Evolutionary conservation across 2,797 vertebrate genomes (phyloP).

Genomic region (Loris lydekkerianus): DNA sequence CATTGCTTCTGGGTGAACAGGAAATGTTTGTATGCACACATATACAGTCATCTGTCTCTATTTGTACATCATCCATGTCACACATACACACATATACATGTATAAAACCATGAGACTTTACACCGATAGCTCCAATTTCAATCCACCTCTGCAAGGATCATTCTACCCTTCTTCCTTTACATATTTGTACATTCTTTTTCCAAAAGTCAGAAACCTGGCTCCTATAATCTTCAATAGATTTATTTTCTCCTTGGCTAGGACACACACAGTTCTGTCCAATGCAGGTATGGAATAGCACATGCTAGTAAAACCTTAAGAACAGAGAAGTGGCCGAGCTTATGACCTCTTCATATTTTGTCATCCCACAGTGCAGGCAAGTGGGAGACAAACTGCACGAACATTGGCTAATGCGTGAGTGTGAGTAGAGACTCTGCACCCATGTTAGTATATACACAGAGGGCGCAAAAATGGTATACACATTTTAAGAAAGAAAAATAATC

Average conservation of each 20-base stretch:
- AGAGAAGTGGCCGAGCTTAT: not conserved
- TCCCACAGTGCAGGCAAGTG: not conserved
- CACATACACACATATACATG: no score
- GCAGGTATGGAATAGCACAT: not conserved
- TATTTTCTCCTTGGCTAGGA: not conserved
- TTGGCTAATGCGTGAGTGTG: not conserved
- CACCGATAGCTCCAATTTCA: not conserved
- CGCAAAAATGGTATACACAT: no score
- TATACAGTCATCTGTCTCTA: not conserved
- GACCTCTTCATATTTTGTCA: not conserved
- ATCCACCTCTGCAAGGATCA: not conserved
- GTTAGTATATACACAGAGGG: not conserved
- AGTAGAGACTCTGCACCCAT: no score
- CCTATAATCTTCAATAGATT: not conserved
- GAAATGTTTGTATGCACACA: not conserved
- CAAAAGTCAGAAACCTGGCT: not conserved
- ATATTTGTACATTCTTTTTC: not conserved
- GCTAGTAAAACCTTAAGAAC: not conserved
- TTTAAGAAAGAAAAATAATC: no score
- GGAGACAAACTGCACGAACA: no score
- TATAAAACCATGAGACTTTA: not conserved
- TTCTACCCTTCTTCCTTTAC: not conserved
- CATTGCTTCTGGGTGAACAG: not conserved
- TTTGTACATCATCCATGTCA: not conserved
- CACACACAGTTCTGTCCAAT: not conserved